Percentiles rank a stretch among this genome's conserved stretches.
Evolutionary conservation across 1,140 invertebrate species (phyloP).

Genomic region (Tachypleus tridentatus): DNA sequence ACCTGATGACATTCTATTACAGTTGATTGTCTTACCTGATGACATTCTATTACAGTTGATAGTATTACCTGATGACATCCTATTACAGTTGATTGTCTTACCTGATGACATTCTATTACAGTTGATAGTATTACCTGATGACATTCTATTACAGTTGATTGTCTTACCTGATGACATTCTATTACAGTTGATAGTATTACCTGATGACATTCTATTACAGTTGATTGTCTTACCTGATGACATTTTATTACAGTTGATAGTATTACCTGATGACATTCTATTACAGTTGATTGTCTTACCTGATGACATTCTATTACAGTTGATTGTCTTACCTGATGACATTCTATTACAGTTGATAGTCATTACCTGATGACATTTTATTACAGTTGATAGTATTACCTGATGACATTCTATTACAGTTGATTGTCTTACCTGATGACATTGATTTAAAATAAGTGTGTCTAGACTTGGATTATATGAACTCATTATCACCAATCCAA

Average conservation of each 20-base stretch:
- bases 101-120: constrained; percentile 47
- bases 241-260: constrained; percentile 36
- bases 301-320: constrained; percentile 47
- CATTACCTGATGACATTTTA: constrained; percentile 45
- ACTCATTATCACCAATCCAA: constrained; percentile 47
- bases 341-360: constrained; percentile 30
- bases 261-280: constrained; percentile 44
- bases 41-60: constrained; percentile 39
- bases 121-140: constrained; percentile 32
- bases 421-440: constrained; percentile 37
- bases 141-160: constrained; percentile 37
- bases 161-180: constrained; percentile 43
- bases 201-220: constrained; percentile 47
- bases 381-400: not conserved
- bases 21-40: constrained; percentile 31
- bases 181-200: not conserved
- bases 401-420: constrained; percentile 40
- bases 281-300: not conserved
- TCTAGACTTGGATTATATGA: constrained; percentile 53
- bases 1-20: constrained; percentile 47
- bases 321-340: constrained; percentile 37
- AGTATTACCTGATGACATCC: constrained; percentile 42
- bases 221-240: constrained; percentile 33
- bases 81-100: not conserved
- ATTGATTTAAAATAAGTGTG: constrained; percentile 48